phyloP scores from a whole-genome alignment of 92 coral and sea anemone species.

The Palythoa heliodiscus region DNA sequence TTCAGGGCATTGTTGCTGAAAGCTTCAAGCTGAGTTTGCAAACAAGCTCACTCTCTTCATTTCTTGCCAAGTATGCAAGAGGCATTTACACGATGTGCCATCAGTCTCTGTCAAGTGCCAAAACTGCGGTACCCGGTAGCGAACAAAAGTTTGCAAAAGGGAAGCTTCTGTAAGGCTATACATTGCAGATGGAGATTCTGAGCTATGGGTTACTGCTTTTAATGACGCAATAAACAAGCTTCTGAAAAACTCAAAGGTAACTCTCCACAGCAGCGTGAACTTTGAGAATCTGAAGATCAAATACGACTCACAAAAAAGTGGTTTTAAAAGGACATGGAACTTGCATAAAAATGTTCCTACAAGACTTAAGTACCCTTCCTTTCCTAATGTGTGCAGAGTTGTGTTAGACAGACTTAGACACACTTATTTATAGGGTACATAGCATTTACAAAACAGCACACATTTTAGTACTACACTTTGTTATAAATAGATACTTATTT shows the following conservation, averaged over 20 bases:
- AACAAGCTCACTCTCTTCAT: constrained; percentile 11
- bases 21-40: constrained; percentile 34
- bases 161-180: constrained; percentile 20
- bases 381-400: too few species aligned
- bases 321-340: neutral
- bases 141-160: neutral
- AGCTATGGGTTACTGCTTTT: constrained; percentile 31
- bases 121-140: constrained; percentile 22
- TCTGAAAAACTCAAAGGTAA: constrained; percentile 7
- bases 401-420: too few species aligned
- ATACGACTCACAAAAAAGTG: neutral
- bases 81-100: neutral
- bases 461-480: too few species aligned
- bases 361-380: too few species aligned
- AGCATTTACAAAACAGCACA: too few species aligned
- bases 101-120: constrained; percentile 7
- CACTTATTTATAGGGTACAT: too few species aligned
- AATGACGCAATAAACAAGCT: neutral
- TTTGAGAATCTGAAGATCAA: constrained; percentile 21
- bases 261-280: constrained; percentile 14
- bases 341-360: constrained; percentile 1
- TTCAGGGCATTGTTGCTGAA: constrained; percentile 21
- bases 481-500: too few species aligned
- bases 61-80: constrained; percentile 24
- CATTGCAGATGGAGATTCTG: neutral